Percentiles rank a stretch among this genome's conserved stretches.
phyloP scores from a whole-genome alignment of 37 sponge, comb jelly and placozoan species.

The Cliona cf. orientalis region DNA sequence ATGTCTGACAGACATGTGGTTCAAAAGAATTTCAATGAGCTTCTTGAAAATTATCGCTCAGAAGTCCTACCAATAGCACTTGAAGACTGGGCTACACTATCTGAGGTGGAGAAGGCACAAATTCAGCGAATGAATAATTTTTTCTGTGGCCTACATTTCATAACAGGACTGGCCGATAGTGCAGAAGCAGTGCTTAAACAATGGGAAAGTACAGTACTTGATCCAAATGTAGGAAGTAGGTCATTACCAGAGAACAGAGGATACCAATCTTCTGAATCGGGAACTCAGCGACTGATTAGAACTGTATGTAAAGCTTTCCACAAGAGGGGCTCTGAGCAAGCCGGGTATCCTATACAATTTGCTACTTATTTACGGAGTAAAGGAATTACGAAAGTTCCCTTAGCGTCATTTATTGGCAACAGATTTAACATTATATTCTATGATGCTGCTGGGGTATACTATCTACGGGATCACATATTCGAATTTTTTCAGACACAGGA shows the following conservation, averaged over 20 bases:
- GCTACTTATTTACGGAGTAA: conserved; percentile 15
- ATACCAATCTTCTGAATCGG: background rate
- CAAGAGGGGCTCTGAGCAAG: conserved; percentile 41
- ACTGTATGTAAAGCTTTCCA: conserved; percentile 69
- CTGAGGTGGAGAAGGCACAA: background rate
- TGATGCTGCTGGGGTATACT: conserved; percentile 55
- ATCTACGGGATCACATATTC: conserved; percentile 17
- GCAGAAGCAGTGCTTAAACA: conserved; percentile 12
- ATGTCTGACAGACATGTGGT: conserved; percentile 51
- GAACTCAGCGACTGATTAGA: conserved; percentile 42
- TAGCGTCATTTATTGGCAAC: conserved; percentile 51
- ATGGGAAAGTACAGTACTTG: conserved; percentile 7
- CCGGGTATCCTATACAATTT: conserved; percentile 18
- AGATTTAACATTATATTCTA: conserved; percentile 59
- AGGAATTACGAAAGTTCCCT: conserved; percentile 37
- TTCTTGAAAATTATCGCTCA: conserved; percentile 21
- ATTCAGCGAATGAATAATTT: background rate
- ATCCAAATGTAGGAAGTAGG: no score
- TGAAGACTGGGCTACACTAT: background rate
- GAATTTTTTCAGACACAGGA: conserved; percentile 14
- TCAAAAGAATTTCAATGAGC: conserved; percentile 32
- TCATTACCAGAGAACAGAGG: no score
- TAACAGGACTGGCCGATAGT: conserved; percentile 41
- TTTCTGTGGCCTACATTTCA: conserved; percentile 38
- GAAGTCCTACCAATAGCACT: conserved; percentile 12